Percentiles rank a stretch among this genome's conserved stretches.
phyloP scores from a whole-genome alignment of 2,888 invertebrate species.

The Xanthia togata region DNA sequence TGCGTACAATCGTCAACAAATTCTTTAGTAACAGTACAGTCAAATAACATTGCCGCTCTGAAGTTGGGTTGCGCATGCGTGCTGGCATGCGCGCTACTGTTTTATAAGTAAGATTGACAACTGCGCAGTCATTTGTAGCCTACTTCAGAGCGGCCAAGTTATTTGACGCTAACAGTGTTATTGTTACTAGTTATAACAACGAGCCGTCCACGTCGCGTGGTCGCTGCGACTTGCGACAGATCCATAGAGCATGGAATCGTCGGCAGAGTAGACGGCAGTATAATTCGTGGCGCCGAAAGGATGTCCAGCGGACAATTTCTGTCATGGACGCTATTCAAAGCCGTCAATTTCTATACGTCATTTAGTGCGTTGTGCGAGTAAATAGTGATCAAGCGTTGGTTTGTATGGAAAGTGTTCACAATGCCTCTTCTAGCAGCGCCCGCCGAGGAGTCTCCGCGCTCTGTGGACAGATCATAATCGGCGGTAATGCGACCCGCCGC shows the following conservation, averaged over 20 bases:
- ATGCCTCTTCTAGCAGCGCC: background rate
- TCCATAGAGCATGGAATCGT: background rate
- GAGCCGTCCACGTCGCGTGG: constrained; percentile 33
- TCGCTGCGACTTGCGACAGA: constrained; percentile 48
- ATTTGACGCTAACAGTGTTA: too few species aligned
- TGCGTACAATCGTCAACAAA: constrained; percentile 24
- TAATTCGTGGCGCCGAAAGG: background rate
- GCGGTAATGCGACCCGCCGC: constrained; percentile 58
- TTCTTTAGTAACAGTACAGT: constrained; percentile 39
- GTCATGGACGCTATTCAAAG: background rate
- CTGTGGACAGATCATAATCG: constrained; percentile 59
- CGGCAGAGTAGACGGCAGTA: background rate
- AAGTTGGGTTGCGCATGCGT: too few species aligned
- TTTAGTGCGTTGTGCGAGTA: background rate
- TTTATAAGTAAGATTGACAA: too few species aligned
- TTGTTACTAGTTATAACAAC: constrained; percentile 26
- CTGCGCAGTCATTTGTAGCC: too few species aligned
- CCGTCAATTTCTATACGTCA: background rate
- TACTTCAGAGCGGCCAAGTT: too few species aligned
- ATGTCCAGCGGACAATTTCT: background rate
- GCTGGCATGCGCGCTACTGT: too few species aligned
- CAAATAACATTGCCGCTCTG: too few species aligned
- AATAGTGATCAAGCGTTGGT: background rate
- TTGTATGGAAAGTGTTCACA: background rate
- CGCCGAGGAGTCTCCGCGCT: background rate